These are phyloP conservation scores for Diorhabda carinulata DNA, from an alignment of 1,140 invertebrate species.

Conservation along the genomic window DNA sequence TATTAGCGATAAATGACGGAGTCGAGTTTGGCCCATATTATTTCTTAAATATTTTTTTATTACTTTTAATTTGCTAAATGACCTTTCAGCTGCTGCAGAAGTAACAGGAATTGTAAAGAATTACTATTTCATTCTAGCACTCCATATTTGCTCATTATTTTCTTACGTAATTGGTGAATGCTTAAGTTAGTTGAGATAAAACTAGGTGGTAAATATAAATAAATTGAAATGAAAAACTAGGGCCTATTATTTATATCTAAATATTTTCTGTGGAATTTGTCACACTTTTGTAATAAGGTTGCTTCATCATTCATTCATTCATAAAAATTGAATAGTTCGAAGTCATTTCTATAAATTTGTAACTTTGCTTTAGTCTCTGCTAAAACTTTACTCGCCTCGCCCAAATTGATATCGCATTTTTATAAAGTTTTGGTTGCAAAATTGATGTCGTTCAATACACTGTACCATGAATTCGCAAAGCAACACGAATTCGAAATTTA, in stretches of 20 bases:
- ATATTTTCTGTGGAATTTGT: constrained; percentile 19
- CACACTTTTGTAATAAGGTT: not conserved
- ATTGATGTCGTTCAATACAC: constrained; percentile 16
- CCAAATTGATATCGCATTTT: constrained; percentile 17
- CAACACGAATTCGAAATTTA: constrained; percentile 9
- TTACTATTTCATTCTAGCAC: constrained; percentile 5
- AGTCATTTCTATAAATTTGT: constrained; percentile 24
- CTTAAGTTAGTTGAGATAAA: constrained; percentile 15
- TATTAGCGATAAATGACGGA: constrained; percentile 18
- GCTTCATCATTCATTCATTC: not conserved
- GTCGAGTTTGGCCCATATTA: constrained; percentile 22
- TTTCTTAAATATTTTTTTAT: constrained; percentile 22
- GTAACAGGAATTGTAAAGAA: too few species aligned
- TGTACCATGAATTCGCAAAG: constrained; percentile 6
- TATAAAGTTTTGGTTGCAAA: constrained; percentile 14
- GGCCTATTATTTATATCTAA: constrained; percentile 19
- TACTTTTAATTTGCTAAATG: constrained; percentile 24
- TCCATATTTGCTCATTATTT: constrained; percentile 19
- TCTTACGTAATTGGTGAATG: constrained; percentile 22
- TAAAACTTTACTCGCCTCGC: constrained; percentile 18
- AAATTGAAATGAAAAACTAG: constrained; percentile 18
- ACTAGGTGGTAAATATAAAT: constrained; percentile 21
- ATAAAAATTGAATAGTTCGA: constrained; percentile 17
- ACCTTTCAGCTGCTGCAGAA: not conserved
- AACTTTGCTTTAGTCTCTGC: constrained; percentile 21